Base-by-base conservation (phyloP, 2,797 vertebrate species). In the Sebastes glaucus region DNA sequence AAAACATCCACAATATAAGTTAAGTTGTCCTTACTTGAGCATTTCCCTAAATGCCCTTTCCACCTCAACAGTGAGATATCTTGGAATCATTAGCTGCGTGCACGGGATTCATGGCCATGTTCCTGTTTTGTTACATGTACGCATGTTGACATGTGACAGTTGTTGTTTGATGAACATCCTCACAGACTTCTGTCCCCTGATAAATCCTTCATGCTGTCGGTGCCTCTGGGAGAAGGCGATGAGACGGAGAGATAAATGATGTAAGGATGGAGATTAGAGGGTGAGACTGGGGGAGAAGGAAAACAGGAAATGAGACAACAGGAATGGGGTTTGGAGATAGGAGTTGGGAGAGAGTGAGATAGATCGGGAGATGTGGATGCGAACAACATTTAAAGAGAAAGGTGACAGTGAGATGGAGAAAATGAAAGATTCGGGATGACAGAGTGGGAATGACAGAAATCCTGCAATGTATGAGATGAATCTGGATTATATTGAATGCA, bases 241-340 rank as follows among this genome's bases (percentile, higher is more conserved):
- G 72, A 89, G 82, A 89, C 5, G 10, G 46, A 71, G 73, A 85
- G 85, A 93, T 88, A 90, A 80, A 86, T 75, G 80, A 92, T 79
- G 71, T 68, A 71, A 80, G 70, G 73, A 77, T 67, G 67, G 73
- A 85, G 82, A 90, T 89, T 81, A 86, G 61, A 79, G 25, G 23
- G 32, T 32, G 52, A 81, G 71, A 71, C 32, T 7, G 42, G 2
- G 2, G 63, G n/a, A 61, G 25, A 23, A 8, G 78, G 66, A 78
- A 75, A 52, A 69, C 87, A 88, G 87, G 78, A 91, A 89, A 88
- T 80, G 71, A 89, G 78, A 87, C 63, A 82, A 76, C 57, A 14
- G 73, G 62, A 74, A 77, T 62, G 72, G 35, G 11, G 35, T 38
- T 83, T 30, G 52, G 75, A 83, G 76, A 82, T 65, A n/a, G 70